Evolutionary conservation across 2,113 vertebrate genomes (phyloP).

Genomic region (Procavia capensis): DNA sequence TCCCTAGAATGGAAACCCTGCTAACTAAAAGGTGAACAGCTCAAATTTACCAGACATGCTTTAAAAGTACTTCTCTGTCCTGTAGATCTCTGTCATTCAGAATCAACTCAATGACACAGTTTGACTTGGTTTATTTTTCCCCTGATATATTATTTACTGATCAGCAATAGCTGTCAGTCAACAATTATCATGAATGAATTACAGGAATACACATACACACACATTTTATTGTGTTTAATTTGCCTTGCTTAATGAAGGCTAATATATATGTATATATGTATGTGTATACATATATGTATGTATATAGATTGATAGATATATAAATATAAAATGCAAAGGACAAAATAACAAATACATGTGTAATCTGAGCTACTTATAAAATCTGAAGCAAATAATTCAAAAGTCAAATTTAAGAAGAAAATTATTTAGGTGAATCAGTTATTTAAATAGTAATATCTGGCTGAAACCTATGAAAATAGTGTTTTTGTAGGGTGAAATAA

Average conservation of each 20-base stretch:
- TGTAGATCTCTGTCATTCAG: no score
- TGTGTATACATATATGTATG: no score
- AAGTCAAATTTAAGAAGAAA: slow-evolving; percentile 22
- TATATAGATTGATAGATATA: no score
- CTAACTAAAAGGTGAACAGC: no score
- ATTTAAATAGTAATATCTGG: background rate
- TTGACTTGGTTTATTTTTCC: no score
- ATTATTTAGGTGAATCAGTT: background rate
- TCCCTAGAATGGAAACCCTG: no score
- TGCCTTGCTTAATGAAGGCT: background rate
- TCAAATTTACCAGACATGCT: no score
- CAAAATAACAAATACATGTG: background rate
- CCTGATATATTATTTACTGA: background rate
- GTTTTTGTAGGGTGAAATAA: background rate
- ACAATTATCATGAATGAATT: background rate
- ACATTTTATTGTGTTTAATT: background rate
- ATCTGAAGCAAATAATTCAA: background rate
- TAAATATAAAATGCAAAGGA: no score
- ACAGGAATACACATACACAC: background rate
- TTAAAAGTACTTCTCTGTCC: no score
- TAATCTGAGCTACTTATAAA: background rate
- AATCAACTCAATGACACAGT: no score
- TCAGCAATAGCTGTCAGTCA: background rate
- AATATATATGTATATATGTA: no score
- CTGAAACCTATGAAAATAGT: background rate